phyloP scores from a whole-genome alignment of 2,888 invertebrate species.

The Cantharis rustica region DNA sequence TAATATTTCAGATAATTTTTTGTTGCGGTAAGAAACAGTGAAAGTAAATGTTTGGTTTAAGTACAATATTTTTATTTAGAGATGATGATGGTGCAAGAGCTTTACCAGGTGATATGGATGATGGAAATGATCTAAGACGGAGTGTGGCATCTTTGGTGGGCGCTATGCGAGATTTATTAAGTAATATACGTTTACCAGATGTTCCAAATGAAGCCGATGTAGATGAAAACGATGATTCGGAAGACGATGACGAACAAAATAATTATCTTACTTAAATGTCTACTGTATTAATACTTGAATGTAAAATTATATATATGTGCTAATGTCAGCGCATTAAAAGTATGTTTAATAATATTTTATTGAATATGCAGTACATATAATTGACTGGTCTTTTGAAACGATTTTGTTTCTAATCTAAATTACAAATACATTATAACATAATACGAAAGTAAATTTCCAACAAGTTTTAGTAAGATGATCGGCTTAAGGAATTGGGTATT shows the following conservation, averaged over 20 bases:
- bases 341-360: neutral
- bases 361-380: too few species aligned
- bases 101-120: slow-evolving; percentile 43
- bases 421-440: too few species aligned
- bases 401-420: too few species aligned
- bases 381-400: too few species aligned
- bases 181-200: slow-evolving; percentile 66
- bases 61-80: slow-evolving; percentile 16
- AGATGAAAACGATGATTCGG: slow-evolving; percentile 60
- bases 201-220: slow-evolving; percentile 60
- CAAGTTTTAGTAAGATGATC: too few species aligned
- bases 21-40: slow-evolving; percentile 13
- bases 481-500: too few species aligned
- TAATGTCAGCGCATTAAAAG: slow-evolving; percentile 6
- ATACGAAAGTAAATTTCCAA: too few species aligned
- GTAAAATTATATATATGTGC: slow-evolving; percentile 12
- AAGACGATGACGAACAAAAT: slow-evolving; percentile 58
- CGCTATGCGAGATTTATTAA: slow-evolving; percentile 73
- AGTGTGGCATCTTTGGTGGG: slow-evolving; percentile 71
- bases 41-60: neutral
- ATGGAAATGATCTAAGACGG: slow-evolving; percentile 61
- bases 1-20: slow-evolving; percentile 35
- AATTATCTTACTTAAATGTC: slow-evolving; percentile 52
- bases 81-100: slow-evolving; percentile 41
- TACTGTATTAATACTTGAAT: slow-evolving; percentile 6